Evolutionary conservation across 2,113 vertebrate genomes (phyloP).

Genomic region (Procapra przewalskii): DNA sequence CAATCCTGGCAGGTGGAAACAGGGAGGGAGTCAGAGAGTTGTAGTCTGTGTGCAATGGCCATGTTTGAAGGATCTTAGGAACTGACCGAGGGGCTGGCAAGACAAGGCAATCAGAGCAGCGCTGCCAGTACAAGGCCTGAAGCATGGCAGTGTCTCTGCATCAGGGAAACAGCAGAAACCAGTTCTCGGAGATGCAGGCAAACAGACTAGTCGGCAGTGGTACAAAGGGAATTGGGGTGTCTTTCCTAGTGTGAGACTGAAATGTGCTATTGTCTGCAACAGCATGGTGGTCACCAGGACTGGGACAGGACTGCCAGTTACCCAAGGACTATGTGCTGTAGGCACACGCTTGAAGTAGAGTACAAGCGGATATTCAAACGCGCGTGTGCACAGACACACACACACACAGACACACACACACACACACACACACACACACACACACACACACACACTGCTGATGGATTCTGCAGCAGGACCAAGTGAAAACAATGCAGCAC

Average conservation of each 20-base stretch:
- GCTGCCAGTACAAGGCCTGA: neutral
- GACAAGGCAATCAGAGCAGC: neutral
- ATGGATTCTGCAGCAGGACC: neutral
- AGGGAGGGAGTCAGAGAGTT: neutral
- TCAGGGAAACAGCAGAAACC: neutral
- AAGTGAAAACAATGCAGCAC: neutral
- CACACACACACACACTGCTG: neutral
- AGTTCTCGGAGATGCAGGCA: neutral
- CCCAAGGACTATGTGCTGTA: neutral
- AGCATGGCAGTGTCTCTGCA: no score
- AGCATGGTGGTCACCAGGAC: neutral
- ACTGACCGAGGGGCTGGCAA: neutral
- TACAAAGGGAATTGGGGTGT: neutral
- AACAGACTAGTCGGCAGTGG: neutral
- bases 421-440: neutral
- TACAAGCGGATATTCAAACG: neutral
- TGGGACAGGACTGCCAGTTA: neutral
- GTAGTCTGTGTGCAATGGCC: neutral
- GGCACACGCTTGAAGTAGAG: no score
- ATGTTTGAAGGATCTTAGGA: neutral
- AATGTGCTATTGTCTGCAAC: neutral
- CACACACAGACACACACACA: neutral
- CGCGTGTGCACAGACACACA: no score
- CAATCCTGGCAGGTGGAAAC: neutral
- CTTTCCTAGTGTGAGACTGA: neutral